Percentiles rank a stretch among this genome's conserved stretches.
Conservation (phyloP, 2,888 invertebrate species). For the Drosophila peninsularis region DNA sequence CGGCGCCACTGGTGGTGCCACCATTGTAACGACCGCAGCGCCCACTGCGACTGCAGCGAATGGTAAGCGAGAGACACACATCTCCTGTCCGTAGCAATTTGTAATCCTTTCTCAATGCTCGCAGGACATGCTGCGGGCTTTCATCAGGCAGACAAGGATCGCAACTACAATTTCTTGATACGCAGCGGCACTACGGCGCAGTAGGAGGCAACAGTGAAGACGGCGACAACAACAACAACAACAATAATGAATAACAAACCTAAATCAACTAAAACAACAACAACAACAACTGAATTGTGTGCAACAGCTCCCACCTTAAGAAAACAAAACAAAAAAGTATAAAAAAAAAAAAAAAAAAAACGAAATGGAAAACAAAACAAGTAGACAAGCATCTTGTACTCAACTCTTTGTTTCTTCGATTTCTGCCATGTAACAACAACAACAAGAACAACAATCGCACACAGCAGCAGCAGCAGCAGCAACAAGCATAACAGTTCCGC, state of each 20-base stretch:
- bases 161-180: conserved; percentile 68
- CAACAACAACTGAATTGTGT: conserved; percentile 72
- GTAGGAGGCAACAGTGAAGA: conserved; percentile 19
- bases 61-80: conserved; percentile 55
- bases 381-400: conserved; percentile 16
- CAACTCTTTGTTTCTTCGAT: conserved; percentile 39
- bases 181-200: conserved; percentile 73
- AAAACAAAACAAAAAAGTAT: conserved; percentile 29
- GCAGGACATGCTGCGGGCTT: conserved; percentile 51
- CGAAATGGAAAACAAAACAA: conserved; percentile 13
- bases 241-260: conserved; percentile 11
- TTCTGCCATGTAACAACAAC: conserved; percentile 30
- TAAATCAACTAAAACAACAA: conserved; percentile 25
- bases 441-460: conserved; percentile 28
- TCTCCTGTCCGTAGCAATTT: neutral
- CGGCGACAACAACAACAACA: conserved; percentile 20
- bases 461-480: conserved; percentile 40
- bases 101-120: neutral
- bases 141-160: conserved; percentile 72
- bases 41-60: conserved; percentile 64
- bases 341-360: conserved; percentile 26
- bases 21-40: conserved; percentile 69
- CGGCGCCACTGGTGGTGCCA: conserved; percentile 47
- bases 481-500: conserved; percentile 69
- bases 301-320: conserved; percentile 75